A percentile compares a stretch with the other conserved stretches of the same genome.
Evolutionary conservation across 2,113 vertebrate genomes (phyloP).

Genomic region (Sander lucioperca): DNA sequence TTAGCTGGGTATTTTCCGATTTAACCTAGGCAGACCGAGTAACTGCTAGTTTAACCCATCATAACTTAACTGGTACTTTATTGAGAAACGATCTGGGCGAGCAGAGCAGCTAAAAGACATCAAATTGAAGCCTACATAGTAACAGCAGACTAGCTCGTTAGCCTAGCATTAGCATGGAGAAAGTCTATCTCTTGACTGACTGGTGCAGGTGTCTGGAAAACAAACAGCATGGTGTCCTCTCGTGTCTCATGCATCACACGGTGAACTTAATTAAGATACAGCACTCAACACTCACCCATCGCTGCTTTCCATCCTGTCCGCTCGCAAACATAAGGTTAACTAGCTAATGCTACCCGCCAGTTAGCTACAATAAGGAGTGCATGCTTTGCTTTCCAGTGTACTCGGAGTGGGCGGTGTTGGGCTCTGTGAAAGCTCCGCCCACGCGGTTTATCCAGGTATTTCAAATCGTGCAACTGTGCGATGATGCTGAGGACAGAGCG

Average conservation of each 20-base stretch:
- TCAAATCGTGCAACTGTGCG: background rate
- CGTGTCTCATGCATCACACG: rapidly evolving
- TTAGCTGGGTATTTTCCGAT: background rate
- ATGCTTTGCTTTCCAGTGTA: constrained; percentile 7
- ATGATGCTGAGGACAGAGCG: background rate
- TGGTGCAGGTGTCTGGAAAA: background rate
- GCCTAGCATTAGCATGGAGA: constrained; percentile 51
- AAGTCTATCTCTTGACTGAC: background rate
- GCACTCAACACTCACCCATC: constrained; percentile 62
- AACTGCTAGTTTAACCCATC: background rate
- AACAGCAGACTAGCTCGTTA: constrained; percentile 54
- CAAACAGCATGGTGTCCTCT: background rate
- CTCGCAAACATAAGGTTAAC: constrained; percentile 7
- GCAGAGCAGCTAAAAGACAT: background rate
- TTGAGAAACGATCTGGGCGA: background rate
- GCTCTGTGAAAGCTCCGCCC: constrained; percentile 12
- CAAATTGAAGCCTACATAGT: background rate
- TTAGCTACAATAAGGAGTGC: constrained; percentile 31
- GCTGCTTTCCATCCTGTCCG: constrained; percentile 63
- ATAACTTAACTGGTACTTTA: background rate
- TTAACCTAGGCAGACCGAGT: too few species aligned
- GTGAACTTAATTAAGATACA: background rate
- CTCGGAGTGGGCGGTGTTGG: constrained; percentile 42
- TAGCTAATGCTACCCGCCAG: constrained; percentile 39
- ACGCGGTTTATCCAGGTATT: background rate